A percentile compares a stretch with the other conserved stretches of the same genome.
These are phyloP conservation scores for Phymatocera aterrima DNA, from an alignment of 2,888 invertebrate species.

Conservation along the genomic window DNA sequence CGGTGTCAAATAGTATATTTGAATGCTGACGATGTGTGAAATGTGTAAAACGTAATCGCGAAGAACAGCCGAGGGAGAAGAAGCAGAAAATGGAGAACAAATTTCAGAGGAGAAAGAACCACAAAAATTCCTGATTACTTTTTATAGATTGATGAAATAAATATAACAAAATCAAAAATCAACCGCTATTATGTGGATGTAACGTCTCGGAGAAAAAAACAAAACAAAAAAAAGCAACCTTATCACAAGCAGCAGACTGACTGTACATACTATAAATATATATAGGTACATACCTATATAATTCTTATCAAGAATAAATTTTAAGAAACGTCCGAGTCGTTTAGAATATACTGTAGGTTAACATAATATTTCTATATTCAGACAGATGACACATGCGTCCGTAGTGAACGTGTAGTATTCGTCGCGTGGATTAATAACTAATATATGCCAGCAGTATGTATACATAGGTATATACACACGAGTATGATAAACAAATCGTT, in stretches of 20 bases:
- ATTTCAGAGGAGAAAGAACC: too few relatives aligned
- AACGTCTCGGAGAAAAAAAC: neutral
- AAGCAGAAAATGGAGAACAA: neutral
- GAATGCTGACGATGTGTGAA: neutral
- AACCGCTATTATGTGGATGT: neutral
- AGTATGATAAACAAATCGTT: neutral
- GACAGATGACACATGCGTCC: constrained; percentile 28
- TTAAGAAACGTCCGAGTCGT: constrained; percentile 1
- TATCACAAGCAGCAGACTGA: constrained; percentile 7
- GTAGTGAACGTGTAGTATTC: neutral
- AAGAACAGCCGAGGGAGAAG: neutral
- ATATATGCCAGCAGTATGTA: too few relatives aligned
- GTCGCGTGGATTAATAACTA: constrained; percentile 27
- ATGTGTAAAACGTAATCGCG: neutral
- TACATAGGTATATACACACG: too few relatives aligned
- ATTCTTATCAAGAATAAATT: constrained; percentile 36
- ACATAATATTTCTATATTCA: constrained; percentile 2
- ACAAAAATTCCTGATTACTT: neutral
- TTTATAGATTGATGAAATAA: neutral
- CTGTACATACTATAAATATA: too few relatives aligned
- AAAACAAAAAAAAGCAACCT: neutral
- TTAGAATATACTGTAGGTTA: constrained; percentile 38
- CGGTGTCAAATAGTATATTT: neutral
- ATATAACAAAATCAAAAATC: neutral
- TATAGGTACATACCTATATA: too few relatives aligned